phyloP scores from a whole-genome alignment of 2,888 invertebrate genomes.

The Schrankia costaestrigalis region DNA sequence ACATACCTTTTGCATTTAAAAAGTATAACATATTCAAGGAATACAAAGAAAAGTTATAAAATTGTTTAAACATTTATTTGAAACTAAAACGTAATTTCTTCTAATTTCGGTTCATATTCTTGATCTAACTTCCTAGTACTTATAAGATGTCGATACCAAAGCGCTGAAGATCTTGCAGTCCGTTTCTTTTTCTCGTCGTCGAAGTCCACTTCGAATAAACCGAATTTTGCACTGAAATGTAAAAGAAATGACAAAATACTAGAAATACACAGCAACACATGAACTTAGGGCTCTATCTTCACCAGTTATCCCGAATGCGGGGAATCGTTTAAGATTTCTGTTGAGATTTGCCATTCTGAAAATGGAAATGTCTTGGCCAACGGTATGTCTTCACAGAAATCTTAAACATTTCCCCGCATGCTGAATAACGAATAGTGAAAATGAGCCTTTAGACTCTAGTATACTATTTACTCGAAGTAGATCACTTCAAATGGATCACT shows the following conservation, averaged over 20 bases:
- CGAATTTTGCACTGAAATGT: conserved; percentile 46
- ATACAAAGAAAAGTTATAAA: too few relatives aligned
- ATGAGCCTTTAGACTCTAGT: too few relatives aligned
- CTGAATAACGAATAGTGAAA: too few relatives aligned
- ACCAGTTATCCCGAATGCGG: too few relatives aligned
- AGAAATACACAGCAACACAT: neutral
- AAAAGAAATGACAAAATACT: neutral
- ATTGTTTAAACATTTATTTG: too few relatives aligned
- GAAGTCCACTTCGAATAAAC: conserved; percentile 60
- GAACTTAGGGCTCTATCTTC: neutral
- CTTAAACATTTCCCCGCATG: too few relatives aligned
- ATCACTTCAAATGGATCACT: too few relatives aligned
- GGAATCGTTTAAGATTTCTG: neutral
- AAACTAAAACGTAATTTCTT: conserved; percentile 38
- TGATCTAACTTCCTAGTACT: conserved; percentile 41
- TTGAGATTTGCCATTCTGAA: neutral
- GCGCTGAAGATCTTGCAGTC: conserved; percentile 46
- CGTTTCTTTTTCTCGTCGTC: conserved; percentile 43
- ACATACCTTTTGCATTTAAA: too few relatives aligned
- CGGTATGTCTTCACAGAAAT: too few relatives aligned
- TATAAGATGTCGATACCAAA: conserved; percentile 51
- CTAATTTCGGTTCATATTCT: conserved; percentile 21
- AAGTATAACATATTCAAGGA: too few relatives aligned
- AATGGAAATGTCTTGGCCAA: too few relatives aligned
- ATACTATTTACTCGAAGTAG: too few relatives aligned